Evolutionary conservation across 2,888 invertebrate species (phyloP).

Genomic region (Caenorhabditis virilis): DNA sequence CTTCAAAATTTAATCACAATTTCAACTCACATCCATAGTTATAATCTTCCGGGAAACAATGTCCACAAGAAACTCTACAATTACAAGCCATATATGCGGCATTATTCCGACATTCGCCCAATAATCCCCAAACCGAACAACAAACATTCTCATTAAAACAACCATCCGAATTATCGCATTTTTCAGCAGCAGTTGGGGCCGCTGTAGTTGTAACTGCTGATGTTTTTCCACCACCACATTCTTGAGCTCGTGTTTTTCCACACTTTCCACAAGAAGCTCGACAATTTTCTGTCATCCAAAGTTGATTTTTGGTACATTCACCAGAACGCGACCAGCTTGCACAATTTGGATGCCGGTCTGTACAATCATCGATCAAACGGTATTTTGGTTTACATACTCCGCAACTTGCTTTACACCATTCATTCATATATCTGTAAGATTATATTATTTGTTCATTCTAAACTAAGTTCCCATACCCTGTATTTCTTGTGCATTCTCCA

Average conservation of each 20-base stretch:
- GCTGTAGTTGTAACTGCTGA: conserved; percentile 23
- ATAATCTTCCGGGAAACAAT: conserved; percentile 62
- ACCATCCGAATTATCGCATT: conserved; percentile 55
- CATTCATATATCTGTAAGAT: conserved; percentile 61
- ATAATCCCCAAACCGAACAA: conserved; percentile 54
- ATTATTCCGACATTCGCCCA: conserved; percentile 52
- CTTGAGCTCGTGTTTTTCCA: conserved; percentile 43
- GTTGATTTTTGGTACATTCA: conserved; percentile 58
- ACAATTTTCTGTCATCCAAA: conserved; percentile 66
- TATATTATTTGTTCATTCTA: conserved; percentile 57
- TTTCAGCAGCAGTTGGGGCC: conserved; percentile 15
- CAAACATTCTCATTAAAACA: conserved; percentile 66
- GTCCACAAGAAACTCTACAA: conserved; percentile 65
- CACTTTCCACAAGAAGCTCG: conserved; percentile 57
- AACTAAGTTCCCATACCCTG: conserved; percentile 56
- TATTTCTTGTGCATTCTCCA: conserved; percentile 58
- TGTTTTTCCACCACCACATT: conserved; percentile 43
- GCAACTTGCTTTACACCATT: conserved; percentile 62
- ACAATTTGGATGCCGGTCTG: conserved; percentile 60
- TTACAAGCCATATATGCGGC: conserved; percentile 65
- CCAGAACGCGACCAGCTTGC: conserved; percentile 51
- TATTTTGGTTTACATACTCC: conserved; percentile 45
- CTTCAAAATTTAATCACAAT: not conserved
- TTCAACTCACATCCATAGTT: conserved; percentile 52
- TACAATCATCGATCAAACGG: conserved; percentile 48